These are phyloP conservation scores for Orientallactaga bullata DNA, from an alignment of 2,113 vertebrate species.

Conservation along the genomic window DNA sequence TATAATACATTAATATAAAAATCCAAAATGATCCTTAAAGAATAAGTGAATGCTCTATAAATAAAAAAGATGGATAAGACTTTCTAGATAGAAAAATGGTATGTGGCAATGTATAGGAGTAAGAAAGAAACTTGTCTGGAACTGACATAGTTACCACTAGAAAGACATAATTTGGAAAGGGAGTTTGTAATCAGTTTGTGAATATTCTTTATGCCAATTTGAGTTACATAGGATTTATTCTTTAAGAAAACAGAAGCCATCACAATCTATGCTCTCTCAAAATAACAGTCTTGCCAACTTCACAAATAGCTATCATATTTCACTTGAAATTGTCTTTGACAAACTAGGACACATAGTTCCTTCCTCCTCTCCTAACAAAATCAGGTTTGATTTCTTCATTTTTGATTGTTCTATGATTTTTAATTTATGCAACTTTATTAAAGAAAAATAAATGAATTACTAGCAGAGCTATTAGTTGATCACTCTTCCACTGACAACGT, in stretches of 20 bases:
- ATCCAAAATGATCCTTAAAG: conserved; percentile 18
- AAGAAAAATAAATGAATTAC: conserved; percentile 95
- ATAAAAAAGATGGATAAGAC: not conserved
- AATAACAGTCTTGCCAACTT: not conserved
- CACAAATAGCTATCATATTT: not conserved
- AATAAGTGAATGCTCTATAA: not conserved
- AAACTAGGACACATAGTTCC: not conserved
- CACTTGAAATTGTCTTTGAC: not conserved
- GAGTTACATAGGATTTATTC: not conserved
- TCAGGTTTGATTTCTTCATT: conserved; percentile 15
- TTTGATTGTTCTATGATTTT: conserved; percentile 55
- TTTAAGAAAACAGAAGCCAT: not conserved
- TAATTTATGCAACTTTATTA: conserved; percentile 99
- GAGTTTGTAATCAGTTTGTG: not conserved
- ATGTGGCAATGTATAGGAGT: not conserved
- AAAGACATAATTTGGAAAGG: conserved; percentile 25
- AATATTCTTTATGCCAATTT: not conserved
- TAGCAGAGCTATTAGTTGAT: conserved; percentile 97
- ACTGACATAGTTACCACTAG: not conserved
- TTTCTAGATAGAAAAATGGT: conserved; percentile 29
- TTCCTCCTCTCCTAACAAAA: not conserved
- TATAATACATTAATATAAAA: conserved; percentile 14
- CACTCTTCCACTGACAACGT: conserved; percentile 93
- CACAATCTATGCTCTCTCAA: not conserved
- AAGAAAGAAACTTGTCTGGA: conserved; percentile 24